Percentiles rank a stretch among this genome's conserved stretches.
These are phyloP conservation scores for Cordylochernes scorpioides DNA, from an alignment of 2,888 invertebrate species.

Conservation along the genomic window DNA sequence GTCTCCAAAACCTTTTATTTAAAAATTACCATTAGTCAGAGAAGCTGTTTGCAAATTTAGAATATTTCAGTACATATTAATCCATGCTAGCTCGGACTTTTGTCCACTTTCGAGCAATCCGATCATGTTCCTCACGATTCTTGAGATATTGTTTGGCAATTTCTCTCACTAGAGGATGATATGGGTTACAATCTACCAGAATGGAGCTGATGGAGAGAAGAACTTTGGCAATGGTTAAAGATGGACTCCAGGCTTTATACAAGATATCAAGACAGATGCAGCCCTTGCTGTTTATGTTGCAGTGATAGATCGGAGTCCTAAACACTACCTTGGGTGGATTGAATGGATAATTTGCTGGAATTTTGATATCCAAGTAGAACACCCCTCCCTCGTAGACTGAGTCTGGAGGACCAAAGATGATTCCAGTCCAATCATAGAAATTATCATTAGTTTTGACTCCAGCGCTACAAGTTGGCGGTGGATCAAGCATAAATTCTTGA, in stretches of 20 bases:
- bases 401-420: conserved; percentile 23
- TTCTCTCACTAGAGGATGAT: conserved; percentile 23
- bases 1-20: too few species aligned
- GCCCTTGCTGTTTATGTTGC: conserved; percentile 25
- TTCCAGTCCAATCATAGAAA: conserved; percentile 18
- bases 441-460: conserved; percentile 24
- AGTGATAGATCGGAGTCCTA: conserved; percentile 26
- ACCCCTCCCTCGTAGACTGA: conserved; percentile 26
- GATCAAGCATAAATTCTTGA: conserved; percentile 23
- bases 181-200: conserved; percentile 24
- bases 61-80: too few species aligned
- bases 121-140: conserved; percentile 22
- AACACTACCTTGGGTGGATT: conserved; percentile 25
- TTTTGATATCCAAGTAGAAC: conserved; percentile 24
- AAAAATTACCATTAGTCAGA: too few species aligned
- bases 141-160: conserved; percentile 22
- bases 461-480: conserved; percentile 24
- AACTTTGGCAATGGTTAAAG: conserved; percentile 23
- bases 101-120: conserved; percentile 24
- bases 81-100: too few species aligned
- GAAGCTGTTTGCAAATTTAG: too few species aligned
- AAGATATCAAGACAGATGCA: conserved; percentile 23
- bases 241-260: conserved; percentile 24
- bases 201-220: conserved; percentile 24
- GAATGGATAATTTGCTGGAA: conserved; percentile 23